phyloP scores from a whole-genome alignment of 2,888 invertebrate genomes.

The Cephus rjabovi region DNA sequence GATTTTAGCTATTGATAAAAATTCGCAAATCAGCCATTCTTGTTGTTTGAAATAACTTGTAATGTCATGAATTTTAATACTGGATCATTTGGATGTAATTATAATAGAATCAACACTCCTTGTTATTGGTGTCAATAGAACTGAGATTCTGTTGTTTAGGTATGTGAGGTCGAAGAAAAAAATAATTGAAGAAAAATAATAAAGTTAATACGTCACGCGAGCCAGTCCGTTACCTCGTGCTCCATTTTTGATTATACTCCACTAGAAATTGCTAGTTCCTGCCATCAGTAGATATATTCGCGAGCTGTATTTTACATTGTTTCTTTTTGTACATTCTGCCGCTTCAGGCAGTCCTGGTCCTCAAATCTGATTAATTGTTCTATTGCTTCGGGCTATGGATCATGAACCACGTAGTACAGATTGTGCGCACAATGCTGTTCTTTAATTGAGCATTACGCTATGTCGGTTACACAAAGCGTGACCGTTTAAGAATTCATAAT shows the following conservation, averaged over 20 bases:
- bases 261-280: slow-evolving; percentile 9
- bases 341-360: neutral
- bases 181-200: slow-evolving; percentile 2
- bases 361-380: neutral
- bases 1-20: neutral
- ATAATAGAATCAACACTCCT: neutral
- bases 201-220: neutral
- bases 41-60: neutral
- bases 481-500: neutral
- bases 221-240: slow-evolving; percentile 13
- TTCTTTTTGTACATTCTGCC: neutral
- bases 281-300: neutral
- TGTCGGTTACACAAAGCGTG: neutral
- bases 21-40: neutral
- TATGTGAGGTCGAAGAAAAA: neutral
- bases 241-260: slow-evolving; percentile 16
- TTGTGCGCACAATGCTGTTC: neutral
- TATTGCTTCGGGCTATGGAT: neutral
- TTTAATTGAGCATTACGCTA: neutral
- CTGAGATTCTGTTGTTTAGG: neutral
- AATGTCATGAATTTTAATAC: neutral
- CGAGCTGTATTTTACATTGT: neutral
- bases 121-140: neutral
- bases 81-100: neutral
- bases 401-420: neutral